Evolutionary conservation across 1,140 invertebrate species (phyloP).

Genomic region (Hyposmocoma kahamanoa): DNA sequence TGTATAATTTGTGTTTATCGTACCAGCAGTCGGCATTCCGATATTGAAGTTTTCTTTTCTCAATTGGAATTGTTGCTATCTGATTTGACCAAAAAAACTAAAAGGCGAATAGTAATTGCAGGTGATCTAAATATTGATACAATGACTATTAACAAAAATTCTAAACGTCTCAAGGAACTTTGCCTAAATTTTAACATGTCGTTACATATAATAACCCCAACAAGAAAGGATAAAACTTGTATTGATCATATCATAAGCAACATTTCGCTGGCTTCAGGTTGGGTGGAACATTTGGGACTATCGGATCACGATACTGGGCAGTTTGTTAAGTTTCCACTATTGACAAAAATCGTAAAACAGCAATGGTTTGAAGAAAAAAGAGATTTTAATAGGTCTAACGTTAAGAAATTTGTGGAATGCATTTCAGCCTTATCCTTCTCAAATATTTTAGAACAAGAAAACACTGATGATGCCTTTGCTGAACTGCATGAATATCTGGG

Average conservation of each 20-base stretch:
- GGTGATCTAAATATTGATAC: not conserved
- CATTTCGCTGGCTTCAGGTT: not conserved
- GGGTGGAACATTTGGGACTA: not conserved
- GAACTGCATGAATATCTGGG: too few relatives aligned
- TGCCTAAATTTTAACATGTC: too few relatives aligned
- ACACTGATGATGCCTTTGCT: too few relatives aligned
- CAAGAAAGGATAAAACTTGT: too few relatives aligned
- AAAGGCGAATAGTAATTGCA: not conserved
- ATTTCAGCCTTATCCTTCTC: too few relatives aligned
- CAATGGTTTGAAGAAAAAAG: too few relatives aligned
- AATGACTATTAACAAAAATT: not conserved
- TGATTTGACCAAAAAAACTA: not conserved
- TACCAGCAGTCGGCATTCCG: too few relatives aligned
- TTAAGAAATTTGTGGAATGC: too few relatives aligned
- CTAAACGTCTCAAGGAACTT: not conserved
- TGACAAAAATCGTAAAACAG: too few relatives aligned
- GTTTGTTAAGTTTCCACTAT: too few relatives aligned
- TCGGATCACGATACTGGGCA: not conserved
- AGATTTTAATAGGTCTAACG: too few relatives aligned
- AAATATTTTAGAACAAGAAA: too few relatives aligned
- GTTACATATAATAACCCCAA: not conserved
- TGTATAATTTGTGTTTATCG: not conserved
- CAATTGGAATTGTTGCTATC: not conserved
- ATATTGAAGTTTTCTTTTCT: not conserved
- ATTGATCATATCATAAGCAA: not conserved